Percentiles rank a stretch among this genome's conserved stretches.
phyloP scores from a whole-genome alignment of 2,888 invertebrate species.

The Lamellibrachia satsuma region DNA sequence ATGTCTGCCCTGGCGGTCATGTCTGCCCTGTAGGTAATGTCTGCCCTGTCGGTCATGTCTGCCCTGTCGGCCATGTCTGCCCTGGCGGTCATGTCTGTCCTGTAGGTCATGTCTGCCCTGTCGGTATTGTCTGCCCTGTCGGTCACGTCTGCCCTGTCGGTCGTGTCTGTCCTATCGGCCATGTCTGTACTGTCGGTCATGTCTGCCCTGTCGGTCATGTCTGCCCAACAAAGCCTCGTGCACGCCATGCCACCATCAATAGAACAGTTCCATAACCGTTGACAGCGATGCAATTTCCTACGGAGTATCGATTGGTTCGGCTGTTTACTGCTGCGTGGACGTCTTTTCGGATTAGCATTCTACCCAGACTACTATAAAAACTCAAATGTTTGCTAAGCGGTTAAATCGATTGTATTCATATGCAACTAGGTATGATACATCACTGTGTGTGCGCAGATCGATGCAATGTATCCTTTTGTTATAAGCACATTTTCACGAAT shows the following conservation, averaged over 20 bases:
- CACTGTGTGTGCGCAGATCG: neutral
- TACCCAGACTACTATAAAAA: neutral
- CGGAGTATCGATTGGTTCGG: neutral
- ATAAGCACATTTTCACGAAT: neutral
- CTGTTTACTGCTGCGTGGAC: neutral
- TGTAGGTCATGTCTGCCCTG: too few species aligned
- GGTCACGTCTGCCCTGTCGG: neutral
- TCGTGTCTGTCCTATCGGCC: neutral
- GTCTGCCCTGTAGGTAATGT: too few species aligned
- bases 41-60: too few species aligned
- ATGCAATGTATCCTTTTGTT: neutral
- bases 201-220: neutral
- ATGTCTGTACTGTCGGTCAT: neutral
- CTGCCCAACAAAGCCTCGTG: neutral
- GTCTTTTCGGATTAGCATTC: conserved; percentile 7
- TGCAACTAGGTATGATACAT: neutral
- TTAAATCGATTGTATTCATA: neutral
- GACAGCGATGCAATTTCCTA: conserved; percentile 13
- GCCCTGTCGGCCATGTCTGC: too few species aligned
- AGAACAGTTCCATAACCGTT: conserved; percentile 17
- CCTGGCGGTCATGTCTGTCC: too few species aligned
- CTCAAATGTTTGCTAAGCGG: neutral
- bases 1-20: too few species aligned
- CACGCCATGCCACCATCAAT: neutral
- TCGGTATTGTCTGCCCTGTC: neutral